These are phyloP conservation scores for Candoia aspera DNA, from an alignment of 2,113 vertebrate species.

Conservation along the genomic window DNA sequence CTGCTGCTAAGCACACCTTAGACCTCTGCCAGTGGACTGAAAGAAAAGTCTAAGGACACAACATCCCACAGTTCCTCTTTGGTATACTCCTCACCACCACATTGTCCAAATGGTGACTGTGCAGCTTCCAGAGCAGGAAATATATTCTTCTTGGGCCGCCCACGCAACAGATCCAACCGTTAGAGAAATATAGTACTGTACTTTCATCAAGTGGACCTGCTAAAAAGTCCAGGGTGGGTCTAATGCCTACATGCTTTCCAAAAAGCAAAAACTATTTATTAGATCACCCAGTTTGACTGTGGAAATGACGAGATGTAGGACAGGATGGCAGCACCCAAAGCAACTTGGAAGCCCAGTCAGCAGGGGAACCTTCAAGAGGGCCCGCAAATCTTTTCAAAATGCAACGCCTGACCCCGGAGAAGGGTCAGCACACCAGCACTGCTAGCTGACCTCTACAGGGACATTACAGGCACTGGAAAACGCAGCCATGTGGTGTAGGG, in stretches of 20 bases:
- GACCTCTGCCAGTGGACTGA: not conserved
- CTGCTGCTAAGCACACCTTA: not conserved
- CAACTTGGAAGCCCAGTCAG: not conserved
- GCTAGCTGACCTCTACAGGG: not conserved
- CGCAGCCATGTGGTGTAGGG: not conserved
- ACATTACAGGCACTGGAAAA: not conserved
- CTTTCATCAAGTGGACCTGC: not conserved
- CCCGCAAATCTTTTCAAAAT: accelerated
- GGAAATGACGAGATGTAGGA: not conserved
- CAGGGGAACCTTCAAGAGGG: not conserved
- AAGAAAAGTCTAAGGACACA: not conserved
- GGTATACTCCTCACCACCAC: not conserved
- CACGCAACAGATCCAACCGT: not conserved
- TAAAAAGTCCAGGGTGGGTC: not conserved
- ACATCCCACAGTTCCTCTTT: no score
- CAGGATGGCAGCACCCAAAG: conserved; percentile 2
- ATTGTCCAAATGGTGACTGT: not conserved
- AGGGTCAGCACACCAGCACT: accelerated
- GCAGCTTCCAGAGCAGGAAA: not conserved
- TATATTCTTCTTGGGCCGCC: not conserved
- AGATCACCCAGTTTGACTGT: not conserved
- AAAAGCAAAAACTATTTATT: not conserved
- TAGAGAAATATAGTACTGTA: not conserved
- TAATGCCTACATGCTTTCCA: not conserved
- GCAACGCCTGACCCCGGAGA: not conserved